Percentiles rank a stretch among this genome's conserved stretches.
phyloP scores from a whole-genome alignment of 2,888 invertebrate genomes.

The Baccha elongata region DNA sequence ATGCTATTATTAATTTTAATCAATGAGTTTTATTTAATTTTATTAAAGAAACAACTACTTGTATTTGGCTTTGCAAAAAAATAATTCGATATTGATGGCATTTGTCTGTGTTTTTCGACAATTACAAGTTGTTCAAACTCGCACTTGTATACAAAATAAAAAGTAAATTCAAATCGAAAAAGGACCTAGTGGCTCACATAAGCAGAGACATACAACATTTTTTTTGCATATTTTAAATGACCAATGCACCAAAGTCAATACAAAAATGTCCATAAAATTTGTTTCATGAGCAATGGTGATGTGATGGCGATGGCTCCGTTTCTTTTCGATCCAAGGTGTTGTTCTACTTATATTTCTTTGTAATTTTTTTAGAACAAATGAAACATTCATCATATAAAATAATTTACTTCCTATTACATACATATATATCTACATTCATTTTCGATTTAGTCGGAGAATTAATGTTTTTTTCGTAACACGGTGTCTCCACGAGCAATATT shows the following conservation, averaged over 20 bases:
- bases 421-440: too few species aligned
- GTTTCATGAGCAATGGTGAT: constrained; percentile 27
- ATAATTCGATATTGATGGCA: constrained; percentile 34
- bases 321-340: constrained; percentile 48
- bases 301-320: constrained; percentile 18
- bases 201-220: constrained; percentile 48
- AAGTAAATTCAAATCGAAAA: constrained; percentile 26
- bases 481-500: too few species aligned
- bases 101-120: constrained; percentile 65
- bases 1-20: constrained; percentile 44
- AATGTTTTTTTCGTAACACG: too few species aligned
- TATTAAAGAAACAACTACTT: neutral
- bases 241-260: constrained; percentile 67
- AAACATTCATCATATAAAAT: neutral
- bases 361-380: constrained; percentile 31
- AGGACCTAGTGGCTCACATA: constrained; percentile 28
- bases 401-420: too few species aligned
- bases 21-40: constrained; percentile 18
- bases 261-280: constrained; percentile 61
- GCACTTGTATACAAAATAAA: constrained; percentile 45
- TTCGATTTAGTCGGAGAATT: too few species aligned
- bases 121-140: constrained; percentile 63
- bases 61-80: constrained; percentile 46
- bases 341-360: constrained; percentile 56
- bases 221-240: constrained; percentile 65